Evolutionary conservation across 2,113 vertebrate genomes (phyloP), one percentile per base, ranked within the genome.

Genomic region (Alexandromys fortis): DNA sequence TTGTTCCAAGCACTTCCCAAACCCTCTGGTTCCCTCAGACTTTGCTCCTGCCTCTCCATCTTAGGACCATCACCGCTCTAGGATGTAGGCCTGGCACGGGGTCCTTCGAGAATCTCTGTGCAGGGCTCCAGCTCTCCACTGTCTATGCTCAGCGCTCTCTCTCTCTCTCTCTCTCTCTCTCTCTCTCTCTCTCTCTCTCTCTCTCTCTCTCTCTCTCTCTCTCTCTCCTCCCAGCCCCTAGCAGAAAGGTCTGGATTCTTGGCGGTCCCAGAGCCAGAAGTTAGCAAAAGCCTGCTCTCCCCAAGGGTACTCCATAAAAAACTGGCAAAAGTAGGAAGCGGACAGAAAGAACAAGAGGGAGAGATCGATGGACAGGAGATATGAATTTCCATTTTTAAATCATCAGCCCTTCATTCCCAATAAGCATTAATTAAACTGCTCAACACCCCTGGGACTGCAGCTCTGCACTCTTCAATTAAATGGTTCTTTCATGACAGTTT

Each of bases 331-430:
- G 72, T 70, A 83, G 42, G 96, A 96, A 79, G 65, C 45, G 9
- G 28, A 16, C 42, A 35, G 90, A 83, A 75, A 58, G 88, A 78
- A 94, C n/a, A 89, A 86, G 26, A 17, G 45, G 45, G 77, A 89
- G 77, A 95, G 88, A 82, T 76, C 77, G 6, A 78, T 81, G 77
- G 6, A 21, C 8, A 68, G 72, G 68, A 89, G 72, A 85, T 22
- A 81, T 89, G 68, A 70, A 70, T 78, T 95, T 96, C 92, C 93
- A 92, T 70, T 94, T 95, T 87, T 89, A 96, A 97, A 94, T 38
- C 82, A 61, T 65, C 91, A 87, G 92, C 76, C 76, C 78, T 96
- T 94, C 90, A 47, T 81, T 97, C 95, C 90, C 93, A 94, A 88
- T 87, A 94, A 96, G 58, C 5, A 16, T 85, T 88, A 94, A 96